Percentiles rank a stretch among this genome's conserved stretches.
phyloP scores from a whole-genome alignment of 2,113 vertebrate genomes.

The Ameiurus melas region DNA sequence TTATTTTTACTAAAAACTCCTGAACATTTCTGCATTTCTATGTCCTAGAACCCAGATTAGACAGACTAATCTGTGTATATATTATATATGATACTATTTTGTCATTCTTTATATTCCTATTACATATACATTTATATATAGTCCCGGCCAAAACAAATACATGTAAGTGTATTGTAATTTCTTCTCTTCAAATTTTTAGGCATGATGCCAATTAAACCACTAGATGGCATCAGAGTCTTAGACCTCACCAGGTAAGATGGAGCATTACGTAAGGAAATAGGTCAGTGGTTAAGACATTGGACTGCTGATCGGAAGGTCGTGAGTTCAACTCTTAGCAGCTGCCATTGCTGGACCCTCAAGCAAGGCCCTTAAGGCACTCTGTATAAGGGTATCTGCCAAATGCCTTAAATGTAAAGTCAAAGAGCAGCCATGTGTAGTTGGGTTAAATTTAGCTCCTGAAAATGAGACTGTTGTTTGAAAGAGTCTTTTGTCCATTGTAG shows the following conservation, averaged over 20 bases:
- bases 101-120: neutral
- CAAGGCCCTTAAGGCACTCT: too few relatives aligned
- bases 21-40: neutral
- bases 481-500: slow-evolving; percentile 62
- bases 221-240: slow-evolving; percentile 56
- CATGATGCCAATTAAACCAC: slow-evolving; percentile 36
- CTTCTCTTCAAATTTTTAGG: slow-evolving; percentile 5
- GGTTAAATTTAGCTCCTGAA: neutral
- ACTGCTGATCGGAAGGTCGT: too few relatives aligned
- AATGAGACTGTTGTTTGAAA: neutral
- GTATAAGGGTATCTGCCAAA: too few relatives aligned
- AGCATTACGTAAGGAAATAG: too few relatives aligned
- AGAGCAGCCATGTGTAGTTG: neutral
- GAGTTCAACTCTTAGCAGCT: too few relatives aligned
- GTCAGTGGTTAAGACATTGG: too few relatives aligned
- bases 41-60: neutral
- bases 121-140: neutral
- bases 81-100: neutral
- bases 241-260: slow-evolving; percentile 47
- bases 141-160: neutral
- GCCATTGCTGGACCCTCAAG: too few relatives aligned
- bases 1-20: neutral
- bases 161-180: neutral
- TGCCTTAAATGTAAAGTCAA: neutral
- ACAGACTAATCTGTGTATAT: neutral